These are phyloP conservation scores for Neoascia interrupta DNA, from an alignment of 2,888 invertebrate species.

Conservation along the genomic window DNA sequence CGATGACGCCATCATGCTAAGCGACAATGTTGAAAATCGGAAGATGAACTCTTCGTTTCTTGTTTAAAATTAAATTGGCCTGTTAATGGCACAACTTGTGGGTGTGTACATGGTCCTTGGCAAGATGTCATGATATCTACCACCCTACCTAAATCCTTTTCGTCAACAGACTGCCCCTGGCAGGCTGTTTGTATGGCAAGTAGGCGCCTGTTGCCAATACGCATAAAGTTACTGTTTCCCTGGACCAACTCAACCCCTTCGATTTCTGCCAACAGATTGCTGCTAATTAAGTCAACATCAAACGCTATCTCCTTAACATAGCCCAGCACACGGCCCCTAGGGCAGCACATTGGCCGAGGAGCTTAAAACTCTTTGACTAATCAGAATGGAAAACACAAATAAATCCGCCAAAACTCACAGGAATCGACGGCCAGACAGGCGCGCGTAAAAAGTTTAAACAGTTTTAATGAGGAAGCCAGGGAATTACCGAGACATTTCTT, in stretches of 20 bases:
- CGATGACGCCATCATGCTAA: too few species aligned
- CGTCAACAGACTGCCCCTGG: background rate
- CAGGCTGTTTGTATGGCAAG: background rate
- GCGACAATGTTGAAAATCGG: too few species aligned
- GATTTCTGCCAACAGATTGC: background rate
- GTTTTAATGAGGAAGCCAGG: constrained; percentile 5
- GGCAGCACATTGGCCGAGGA: background rate
- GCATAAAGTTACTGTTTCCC: background rate
- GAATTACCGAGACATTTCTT: background rate
- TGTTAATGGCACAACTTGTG: too few species aligned
- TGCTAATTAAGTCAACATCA: constrained; percentile 34
- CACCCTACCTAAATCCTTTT: background rate
- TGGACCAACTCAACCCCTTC: too few species aligned
- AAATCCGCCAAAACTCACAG: too few species aligned
- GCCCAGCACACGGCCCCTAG: background rate
- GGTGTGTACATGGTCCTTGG: too few species aligned
- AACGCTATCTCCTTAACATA: background rate
- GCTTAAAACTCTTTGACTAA: background rate
- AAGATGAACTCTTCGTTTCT: too few species aligned
- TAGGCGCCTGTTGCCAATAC: background rate
- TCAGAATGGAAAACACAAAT: constrained; percentile 14
- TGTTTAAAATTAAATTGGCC: too few species aligned
- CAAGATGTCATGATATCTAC: too few species aligned
- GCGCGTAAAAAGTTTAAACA: too few species aligned
- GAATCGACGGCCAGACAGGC: background rate